These are phyloP conservation scores for Cosmia pyralina DNA, from an alignment of 2,888 invertebrate genomes.

Conservation along the genomic window DNA sequence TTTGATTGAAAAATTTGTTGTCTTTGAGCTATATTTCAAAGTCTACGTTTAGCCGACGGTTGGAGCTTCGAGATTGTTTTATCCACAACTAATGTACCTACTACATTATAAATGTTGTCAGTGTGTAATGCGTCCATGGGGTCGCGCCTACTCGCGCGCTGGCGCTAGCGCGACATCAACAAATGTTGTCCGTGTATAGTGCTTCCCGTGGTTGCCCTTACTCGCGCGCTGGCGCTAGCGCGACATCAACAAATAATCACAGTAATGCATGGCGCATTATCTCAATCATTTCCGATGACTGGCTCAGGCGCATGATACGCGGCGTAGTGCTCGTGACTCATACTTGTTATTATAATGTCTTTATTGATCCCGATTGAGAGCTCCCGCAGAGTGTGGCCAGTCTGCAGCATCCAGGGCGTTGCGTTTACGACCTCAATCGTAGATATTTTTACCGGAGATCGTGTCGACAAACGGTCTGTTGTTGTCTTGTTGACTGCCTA, in stretches of 20 bases:
- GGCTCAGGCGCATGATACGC: constrained; percentile 59
- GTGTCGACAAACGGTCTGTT: constrained; percentile 53
- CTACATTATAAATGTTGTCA: constrained; percentile 15
- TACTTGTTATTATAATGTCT: constrained; percentile 69
- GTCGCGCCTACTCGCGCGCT: not conserved
- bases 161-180: constrained; percentile 55
- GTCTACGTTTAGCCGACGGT: constrained; percentile 49
- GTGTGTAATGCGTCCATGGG: too few relatives aligned
- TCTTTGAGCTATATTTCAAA: constrained; percentile 60
- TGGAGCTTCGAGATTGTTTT: constrained; percentile 45
- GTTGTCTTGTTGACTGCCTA: constrained; percentile 37
- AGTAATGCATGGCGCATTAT: constrained; percentile 43
- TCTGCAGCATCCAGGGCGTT: constrained; percentile 66
- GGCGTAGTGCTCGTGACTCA: constrained; percentile 61
- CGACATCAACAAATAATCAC: constrained; percentile 60
- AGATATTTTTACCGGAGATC: constrained; percentile 75
- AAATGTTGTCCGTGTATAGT: constrained; percentile 20
- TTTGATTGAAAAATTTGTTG: constrained; percentile 59
- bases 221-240: constrained; percentile 19
- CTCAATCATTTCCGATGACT: constrained; percentile 61
- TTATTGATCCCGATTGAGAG: constrained; percentile 73
- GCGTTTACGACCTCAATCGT: constrained; percentile 75
- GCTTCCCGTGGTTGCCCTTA: not conserved
- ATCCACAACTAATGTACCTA: constrained; percentile 24
- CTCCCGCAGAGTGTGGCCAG: constrained; percentile 66